Evolutionary conservation across 2,113 vertebrate species (phyloP), one percentile per base, ranked within the genome.

Genomic region (Brienomyrus brachyistius): DNA sequence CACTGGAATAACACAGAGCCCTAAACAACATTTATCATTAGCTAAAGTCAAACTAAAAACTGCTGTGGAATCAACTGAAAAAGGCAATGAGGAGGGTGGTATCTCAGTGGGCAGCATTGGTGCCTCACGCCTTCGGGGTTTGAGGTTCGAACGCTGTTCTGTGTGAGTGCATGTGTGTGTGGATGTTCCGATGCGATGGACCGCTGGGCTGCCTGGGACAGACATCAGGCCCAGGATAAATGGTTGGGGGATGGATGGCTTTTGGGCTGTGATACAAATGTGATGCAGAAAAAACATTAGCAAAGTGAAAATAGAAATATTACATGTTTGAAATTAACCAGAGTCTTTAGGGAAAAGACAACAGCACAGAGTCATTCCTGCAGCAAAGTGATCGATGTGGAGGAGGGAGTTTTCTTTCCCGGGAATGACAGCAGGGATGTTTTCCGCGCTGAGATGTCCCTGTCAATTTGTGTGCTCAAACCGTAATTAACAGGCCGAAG

Each of bases 311-410:
- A 86, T 86, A 86, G 83, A 86, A 86, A 86, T 86, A 51, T 86
- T 86, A 86, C 80, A 89, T 87, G 89, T 88, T 90, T 90, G 21
- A 90, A 88, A 86, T 86, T 31, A 91, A 91, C 89, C 87, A 90
- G 56, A 91, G 74, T 91, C 88, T 85, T 92, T 88, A 27, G 83
- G 83, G 83, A 86, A 27, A 31, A 51, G 83, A 31, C 19, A 31
- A 51, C n/a, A 11, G 47, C 83, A 23, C 19, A 51, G 82, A 84
- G 23, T 51, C 21, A 51, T 48, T 86, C 45, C 45, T 47, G 23
- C 23, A 43, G 35, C 74, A 51, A 27, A 50, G 23, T 13, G 21
- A 85, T 85, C n/a, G 10, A 21, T 4, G 3, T 10, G 83, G 48
- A 85, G 83, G 2, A 15, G 70, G 31, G 70, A 35, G 70, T 7